Evolutionary conservation across 2,797 vertebrate genomes (phyloP), one percentile per base, ranked within the genome.

Genomic region (Sibirionetta formosa): DNA sequence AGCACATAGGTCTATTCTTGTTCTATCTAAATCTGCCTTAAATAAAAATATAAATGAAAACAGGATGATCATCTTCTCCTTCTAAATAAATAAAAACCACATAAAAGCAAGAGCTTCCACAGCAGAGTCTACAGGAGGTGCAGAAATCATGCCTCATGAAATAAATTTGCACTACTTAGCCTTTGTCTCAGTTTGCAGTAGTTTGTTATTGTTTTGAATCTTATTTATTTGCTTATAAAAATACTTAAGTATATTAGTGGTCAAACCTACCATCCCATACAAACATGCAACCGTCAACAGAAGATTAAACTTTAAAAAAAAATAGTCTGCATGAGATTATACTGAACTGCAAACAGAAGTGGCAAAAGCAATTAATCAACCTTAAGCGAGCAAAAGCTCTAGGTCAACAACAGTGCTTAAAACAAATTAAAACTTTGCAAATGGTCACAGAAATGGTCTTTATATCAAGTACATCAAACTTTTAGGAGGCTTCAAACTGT

Each of bases 211-310:
- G 90, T 94, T 95, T 90, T 86, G 56, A 80, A 93, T 85, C 29
- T 79, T 96, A 90, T 91, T 92, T 94, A 87, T 86, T 95, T 93
- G 63, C 87, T 94, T 95, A 88, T 76, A 92, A 90, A 94, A 96
- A 88, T 86, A 46, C 48, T 90, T 82, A 73, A 61, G 35, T 69
- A 44, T 83, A 79, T 77, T 86, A 90, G 68, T 84, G 86, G 73
- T 85, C 71, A 90, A 93, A 84, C 96, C 76, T 84, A 93, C 84
- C 90, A 88, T 53, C 71, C 17, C 60, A 80, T 66, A 76, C 66
- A 96, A 91, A 86, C 40, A 92, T 29, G 70, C 18, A 88, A 61
- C 40, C 29, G 72, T 54, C 88, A 86, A 92, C 63, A 91, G 56
- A 90, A 94, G 76, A 91, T 73, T 91, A 92, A 91, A 72, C n/a